Percentiles rank a stretch among this genome's conserved stretches.
phyloP scores from a whole-genome alignment of 2,888 invertebrate genomes.

The Diploptera punctata region DNA sequence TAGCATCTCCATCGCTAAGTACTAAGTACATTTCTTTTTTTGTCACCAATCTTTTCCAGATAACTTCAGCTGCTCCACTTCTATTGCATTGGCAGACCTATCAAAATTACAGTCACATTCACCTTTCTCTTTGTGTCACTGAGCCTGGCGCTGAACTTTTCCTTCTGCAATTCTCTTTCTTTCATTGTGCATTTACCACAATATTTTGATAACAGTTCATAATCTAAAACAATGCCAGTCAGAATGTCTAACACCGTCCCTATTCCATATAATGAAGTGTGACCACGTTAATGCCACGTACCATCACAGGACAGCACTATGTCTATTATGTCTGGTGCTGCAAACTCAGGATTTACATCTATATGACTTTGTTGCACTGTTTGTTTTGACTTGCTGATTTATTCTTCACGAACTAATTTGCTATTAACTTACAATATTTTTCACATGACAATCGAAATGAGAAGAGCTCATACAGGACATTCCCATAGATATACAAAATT shows the following conservation, averaged over 20 bases:
- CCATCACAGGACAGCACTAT: not conserved
- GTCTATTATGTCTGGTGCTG: not conserved
- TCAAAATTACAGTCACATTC: constrained; percentile 11
- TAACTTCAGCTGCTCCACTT: constrained; percentile 6
- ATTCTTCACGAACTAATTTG: not conserved
- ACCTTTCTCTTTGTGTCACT: not conserved
- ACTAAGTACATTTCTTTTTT: constrained; percentile 15
- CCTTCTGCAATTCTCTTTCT: not conserved
- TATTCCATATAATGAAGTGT: constrained; percentile 1
- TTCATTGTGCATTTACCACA: not conserved
- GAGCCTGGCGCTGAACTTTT: not conserved
- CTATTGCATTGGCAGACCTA: not conserved
- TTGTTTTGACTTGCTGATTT: not conserved
- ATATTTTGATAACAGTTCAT: not conserved
- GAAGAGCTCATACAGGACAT: constrained; percentile 4
- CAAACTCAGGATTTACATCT: not conserved
- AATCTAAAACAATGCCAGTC: not conserved
- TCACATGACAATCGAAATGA: constrained; percentile 1
- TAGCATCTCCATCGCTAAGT: constrained; percentile 32
- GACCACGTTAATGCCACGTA: not conserved
- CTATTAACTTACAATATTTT: constrained; percentile 1
- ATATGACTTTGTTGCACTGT: not conserved
- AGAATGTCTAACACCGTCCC: not conserved
- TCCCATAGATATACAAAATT: not conserved
- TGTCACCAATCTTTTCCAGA: not conserved